These are phyloP conservation scores for Sebastes minor DNA, from an alignment of 2,797 vertebrate species.

Conservation along the genomic window DNA sequence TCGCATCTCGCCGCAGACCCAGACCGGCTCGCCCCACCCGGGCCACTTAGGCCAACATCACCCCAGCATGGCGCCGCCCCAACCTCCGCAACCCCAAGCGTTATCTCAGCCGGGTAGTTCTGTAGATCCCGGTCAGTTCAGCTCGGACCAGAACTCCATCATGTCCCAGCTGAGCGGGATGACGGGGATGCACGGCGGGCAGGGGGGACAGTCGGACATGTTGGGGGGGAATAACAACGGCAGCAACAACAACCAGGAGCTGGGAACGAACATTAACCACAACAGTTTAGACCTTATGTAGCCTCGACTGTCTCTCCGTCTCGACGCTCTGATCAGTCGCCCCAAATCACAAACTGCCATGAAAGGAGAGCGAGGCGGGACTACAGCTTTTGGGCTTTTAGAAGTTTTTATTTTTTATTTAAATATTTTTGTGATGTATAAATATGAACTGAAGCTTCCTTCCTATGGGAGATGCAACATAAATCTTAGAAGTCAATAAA, in stretches of 20 bases:
- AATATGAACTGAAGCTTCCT: conserved; percentile 85
- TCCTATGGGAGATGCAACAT: conserved; percentile 88
- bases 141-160: conserved; percentile 94
- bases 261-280: conserved; percentile 89
- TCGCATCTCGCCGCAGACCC: conserved; percentile 85
- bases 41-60: conserved; percentile 87
- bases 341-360: conserved; percentile 72
- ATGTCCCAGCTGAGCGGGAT: conserved; percentile 96
- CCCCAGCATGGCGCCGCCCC: conserved; percentile 87
- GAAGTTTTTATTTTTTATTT: conserved; percentile 91
- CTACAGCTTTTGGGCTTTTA: conserved; percentile 74
- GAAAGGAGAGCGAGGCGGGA: conserved; percentile 36
- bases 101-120: conserved; percentile 80
- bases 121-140: conserved; percentile 92
- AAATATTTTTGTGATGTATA: conserved; percentile 93
- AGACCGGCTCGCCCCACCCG: conserved; percentile 90
- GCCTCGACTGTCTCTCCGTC: conserved; percentile 78
- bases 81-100: conserved; percentile 80
- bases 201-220: conserved; percentile 88
- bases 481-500: conserved; percentile 86
- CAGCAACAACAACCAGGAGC: conserved; percentile 87
- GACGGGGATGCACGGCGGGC: conserved; percentile 89
- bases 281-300: conserved; percentile 95
- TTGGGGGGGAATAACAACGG: conserved; percentile 84
- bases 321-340: conserved; percentile 62